Base-by-base conservation (phyloP, 1,140 invertebrate species). In the Lepidurus apus region DNA sequence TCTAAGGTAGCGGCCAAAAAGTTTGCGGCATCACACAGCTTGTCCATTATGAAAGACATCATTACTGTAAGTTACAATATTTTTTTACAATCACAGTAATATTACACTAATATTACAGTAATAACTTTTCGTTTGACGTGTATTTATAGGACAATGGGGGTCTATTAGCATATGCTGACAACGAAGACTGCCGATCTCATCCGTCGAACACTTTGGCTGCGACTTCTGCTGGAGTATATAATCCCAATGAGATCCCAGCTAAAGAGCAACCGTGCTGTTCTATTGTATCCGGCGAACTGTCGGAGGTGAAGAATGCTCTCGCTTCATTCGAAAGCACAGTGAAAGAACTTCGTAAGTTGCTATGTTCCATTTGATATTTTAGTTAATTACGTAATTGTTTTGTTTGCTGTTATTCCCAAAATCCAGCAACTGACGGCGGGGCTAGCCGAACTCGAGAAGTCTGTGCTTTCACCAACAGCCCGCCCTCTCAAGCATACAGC, bases 301-400 rank as follows among this genome's bases (percentile, higher is more conserved):
- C 45, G 45, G 45, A 47, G 4, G 45, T 47, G 17, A 47, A 47
- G 45, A 47, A 47, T 47, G 45, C 45, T 47, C 45, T 47, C 45
- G 45, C 45, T 47, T 47, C 45, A 47, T 4, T 47, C 45, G 45
- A 47, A 47, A 47, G 17, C 45, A 17, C 45, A 47, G 45, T 47
- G 45, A 47, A 47, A 47, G 45, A 47, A 47, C 45, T 47, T 47
- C 45, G 45, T 47, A 47, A 47, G 45, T 47, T 47, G 45, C 45
- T 47, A 47, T 47, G 45, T 47, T 47, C 45, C 45, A 47, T 47
- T 47, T 47, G 45, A 47, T 47, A 47, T 47, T 47, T 47, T 47
- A 47, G 45, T 47, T 47, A 47, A 47, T 47, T 47, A 47, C 17
- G 17, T 47, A 47, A 47, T 47, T 47, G 45, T 47, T 47, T 47